Percentiles rank a stretch among this genome's conserved stretches.
These are phyloP conservation scores for Drosophila simulans DNA, from an alignment of 1,140 invertebrate genomes.

Conservation along the genomic window DNA sequence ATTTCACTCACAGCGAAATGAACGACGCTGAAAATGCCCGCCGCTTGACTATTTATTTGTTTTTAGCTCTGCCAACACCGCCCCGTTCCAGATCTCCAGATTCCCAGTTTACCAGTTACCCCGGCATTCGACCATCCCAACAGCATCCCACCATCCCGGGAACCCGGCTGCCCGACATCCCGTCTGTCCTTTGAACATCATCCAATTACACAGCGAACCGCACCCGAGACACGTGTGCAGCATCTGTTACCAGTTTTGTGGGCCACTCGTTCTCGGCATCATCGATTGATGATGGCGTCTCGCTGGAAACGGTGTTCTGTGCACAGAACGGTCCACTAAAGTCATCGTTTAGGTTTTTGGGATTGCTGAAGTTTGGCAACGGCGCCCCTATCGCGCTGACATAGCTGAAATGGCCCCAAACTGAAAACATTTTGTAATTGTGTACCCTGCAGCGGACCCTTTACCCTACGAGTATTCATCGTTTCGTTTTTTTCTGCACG, in stretches of 20 bases:
- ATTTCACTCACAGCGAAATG: slow-evolving; percentile 74
- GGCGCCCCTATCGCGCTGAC: slow-evolving; percentile 15
- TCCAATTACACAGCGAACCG: slow-evolving; percentile 73
- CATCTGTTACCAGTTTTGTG: slow-evolving; percentile 75
- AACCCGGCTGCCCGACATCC: not conserved
- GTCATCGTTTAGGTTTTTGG: slow-evolving; percentile 19
- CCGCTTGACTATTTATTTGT: slow-evolving; percentile 79
- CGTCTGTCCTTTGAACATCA: slow-evolving; percentile 55
- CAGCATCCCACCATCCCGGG: not conserved
- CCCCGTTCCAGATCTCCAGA: not conserved
- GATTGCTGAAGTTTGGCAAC: slow-evolving; percentile 72
- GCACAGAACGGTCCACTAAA: slow-evolving; percentile 27
- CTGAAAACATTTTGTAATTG: slow-evolving; percentile 51
- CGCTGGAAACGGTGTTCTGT: slow-evolving; percentile 24
- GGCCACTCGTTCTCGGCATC: slow-evolving; percentile 40
- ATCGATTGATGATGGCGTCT: slow-evolving; percentile 59
- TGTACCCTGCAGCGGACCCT: slow-evolving; percentile 28
- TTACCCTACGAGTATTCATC: not conserved
- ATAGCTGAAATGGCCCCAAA: slow-evolving; percentile 32
- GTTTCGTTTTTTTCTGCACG: slow-evolving; percentile 30
- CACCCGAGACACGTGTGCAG: slow-evolving; percentile 76
- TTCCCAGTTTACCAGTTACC: not conserved
- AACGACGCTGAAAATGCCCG: slow-evolving; percentile 34
- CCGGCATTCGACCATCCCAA: not conserved
- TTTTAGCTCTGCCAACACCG: slow-evolving; percentile 34